These are phyloP conservation scores for Cercopithecus petaurista DNA, from an alignment of 2,797 vertebrate genomes.

Conservation along the genomic window DNA sequence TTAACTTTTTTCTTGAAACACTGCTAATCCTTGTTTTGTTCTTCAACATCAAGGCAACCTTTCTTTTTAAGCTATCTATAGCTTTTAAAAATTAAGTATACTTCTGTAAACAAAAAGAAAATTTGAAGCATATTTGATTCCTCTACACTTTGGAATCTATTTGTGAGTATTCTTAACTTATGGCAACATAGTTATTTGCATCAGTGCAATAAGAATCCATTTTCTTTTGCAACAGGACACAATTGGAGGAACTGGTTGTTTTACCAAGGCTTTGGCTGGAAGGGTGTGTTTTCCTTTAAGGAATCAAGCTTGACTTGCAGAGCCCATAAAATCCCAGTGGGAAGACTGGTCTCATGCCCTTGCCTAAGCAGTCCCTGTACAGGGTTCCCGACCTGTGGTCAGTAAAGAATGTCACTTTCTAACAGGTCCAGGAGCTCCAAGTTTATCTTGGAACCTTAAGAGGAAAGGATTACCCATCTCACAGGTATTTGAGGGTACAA, in stretches of 20 bases:
- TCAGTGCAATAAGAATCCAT: not conserved
- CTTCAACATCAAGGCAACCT: not conserved
- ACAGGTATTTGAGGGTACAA: not conserved
- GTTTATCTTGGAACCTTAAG: not conserved
- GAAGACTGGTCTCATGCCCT: not conserved
- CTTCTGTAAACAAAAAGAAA: not conserved
- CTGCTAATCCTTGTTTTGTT: not conserved
- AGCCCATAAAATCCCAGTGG: not conserved
- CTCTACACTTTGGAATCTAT: not conserved
- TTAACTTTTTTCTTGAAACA: not conserved
- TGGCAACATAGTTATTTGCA: not conserved
- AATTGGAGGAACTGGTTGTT: not conserved
- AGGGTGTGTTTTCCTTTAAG: not conserved
- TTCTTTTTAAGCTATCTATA: too few relatives aligned
- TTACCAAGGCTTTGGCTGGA: not conserved
- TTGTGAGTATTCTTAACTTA: not conserved
- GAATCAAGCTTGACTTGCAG: not conserved
- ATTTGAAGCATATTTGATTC: not conserved
- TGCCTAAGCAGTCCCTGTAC: not conserved
- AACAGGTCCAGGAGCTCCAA: not conserved
- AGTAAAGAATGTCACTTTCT: not conserved
- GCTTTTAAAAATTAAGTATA: not conserved
- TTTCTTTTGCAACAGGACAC: not conserved
- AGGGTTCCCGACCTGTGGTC: not conserved
- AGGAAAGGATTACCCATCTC: not conserved